Conservation (phyloP, 2,888 invertebrate species). For the Scaptomyza parva region DNA sequence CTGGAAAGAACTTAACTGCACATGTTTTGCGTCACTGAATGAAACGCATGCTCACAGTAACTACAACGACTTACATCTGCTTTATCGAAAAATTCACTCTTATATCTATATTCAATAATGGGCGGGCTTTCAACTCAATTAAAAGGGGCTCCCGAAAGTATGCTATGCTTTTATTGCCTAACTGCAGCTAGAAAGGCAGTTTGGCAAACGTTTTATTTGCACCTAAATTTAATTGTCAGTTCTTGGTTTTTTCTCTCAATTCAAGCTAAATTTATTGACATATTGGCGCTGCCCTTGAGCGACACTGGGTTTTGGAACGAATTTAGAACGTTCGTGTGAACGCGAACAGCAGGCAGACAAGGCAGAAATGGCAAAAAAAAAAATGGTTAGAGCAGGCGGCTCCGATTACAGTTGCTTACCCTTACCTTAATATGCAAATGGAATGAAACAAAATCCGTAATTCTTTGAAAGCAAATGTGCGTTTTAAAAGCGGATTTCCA, state of each 20-base stretch:
- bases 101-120: neutral
- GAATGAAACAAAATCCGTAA: constrained; percentile 61
- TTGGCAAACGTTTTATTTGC: constrained; percentile 35
- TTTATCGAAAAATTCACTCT: too few relatives aligned
- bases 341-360: constrained; percentile 48
- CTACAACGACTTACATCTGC: too few relatives aligned
- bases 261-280: constrained; percentile 65
- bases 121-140: constrained; percentile 7
- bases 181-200: constrained; percentile 42
- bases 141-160: constrained; percentile 29
- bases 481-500: constrained; percentile 71
- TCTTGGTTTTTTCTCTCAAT: constrained; percentile 19
- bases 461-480: constrained; percentile 43
- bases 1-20: too few relatives aligned
- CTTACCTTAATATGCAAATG: constrained; percentile 69
- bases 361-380: neutral
- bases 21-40: too few relatives aligned
- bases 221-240: constrained; percentile 74
- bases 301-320: constrained; percentile 35
- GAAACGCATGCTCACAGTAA: too few relatives aligned
- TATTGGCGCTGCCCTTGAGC: constrained; percentile 57
- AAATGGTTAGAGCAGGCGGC: too few relatives aligned
- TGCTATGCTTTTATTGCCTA: constrained; percentile 30
- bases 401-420: constrained; percentile 14
- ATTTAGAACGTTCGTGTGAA: constrained; percentile 63